Evolutionary conservation across 2,113 vertebrate genomes (phyloP).

Genomic region (Sapajus apella): DNA sequence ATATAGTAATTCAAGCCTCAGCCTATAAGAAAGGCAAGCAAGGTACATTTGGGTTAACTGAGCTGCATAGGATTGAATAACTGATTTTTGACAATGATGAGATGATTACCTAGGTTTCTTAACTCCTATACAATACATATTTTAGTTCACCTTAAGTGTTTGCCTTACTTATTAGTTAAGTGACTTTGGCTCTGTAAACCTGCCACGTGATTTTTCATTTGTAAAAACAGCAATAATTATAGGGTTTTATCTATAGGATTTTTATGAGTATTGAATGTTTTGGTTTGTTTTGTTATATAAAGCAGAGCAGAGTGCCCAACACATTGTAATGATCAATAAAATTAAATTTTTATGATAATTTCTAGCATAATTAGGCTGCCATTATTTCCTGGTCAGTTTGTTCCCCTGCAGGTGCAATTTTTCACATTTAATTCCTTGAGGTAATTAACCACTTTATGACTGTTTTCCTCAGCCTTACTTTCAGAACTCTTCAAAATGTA

Average conservation of each 20-base stretch:
- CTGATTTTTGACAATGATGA: not conserved
- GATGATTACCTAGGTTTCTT: not conserved
- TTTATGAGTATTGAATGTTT: not conserved
- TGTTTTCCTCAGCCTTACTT: not conserved
- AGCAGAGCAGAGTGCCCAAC: not conserved
- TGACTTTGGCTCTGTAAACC: not conserved
- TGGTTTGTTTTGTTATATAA: not conserved
- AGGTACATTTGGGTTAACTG: not conserved
- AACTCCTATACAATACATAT: not conserved
- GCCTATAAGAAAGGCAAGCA: not conserved
- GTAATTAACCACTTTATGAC: not conserved
- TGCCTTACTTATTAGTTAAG: not conserved
- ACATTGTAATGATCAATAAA: not conserved
- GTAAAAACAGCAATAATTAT: not conserved
- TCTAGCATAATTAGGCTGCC: not conserved
- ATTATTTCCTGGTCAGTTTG: not conserved
- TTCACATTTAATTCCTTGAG: conserved; percentile 4
- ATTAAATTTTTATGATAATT: conserved; percentile 9
- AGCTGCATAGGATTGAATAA: not conserved
- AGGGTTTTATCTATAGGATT: not conserved
- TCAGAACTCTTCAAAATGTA: not conserved
- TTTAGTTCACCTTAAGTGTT: not conserved
- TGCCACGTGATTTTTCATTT: not conserved
- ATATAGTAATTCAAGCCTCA: not conserved
- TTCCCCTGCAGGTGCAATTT: not conserved